These are phyloP conservation scores for Branchipolynoe longqiensis DNA, from an alignment of 2,888 invertebrate genomes.

Conservation along the genomic window DNA sequence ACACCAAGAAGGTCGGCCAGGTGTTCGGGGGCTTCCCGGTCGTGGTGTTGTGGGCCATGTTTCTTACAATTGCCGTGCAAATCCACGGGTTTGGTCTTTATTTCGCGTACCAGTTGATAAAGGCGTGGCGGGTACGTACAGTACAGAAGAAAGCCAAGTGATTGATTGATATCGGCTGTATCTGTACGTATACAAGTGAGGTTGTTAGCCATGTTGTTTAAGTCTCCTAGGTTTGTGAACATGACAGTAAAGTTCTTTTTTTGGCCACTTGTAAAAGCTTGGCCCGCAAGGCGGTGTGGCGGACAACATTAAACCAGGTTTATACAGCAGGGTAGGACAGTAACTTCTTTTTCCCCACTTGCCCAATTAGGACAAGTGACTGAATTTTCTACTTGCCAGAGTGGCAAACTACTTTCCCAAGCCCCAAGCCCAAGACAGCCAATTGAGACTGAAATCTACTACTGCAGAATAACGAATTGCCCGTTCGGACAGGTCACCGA, in stretches of 20 bases:
- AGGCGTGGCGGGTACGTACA: constrained; percentile 73
- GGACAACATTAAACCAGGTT: constrained; percentile 27
- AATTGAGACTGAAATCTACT: too few relatives aligned
- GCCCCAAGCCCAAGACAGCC: too few relatives aligned
- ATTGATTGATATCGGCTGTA: background rate
- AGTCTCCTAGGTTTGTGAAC: constrained; percentile 40
- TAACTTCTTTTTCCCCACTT: too few relatives aligned
- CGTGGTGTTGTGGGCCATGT: constrained; percentile 95
- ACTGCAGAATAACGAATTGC: too few relatives aligned
- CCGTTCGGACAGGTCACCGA: too few relatives aligned
- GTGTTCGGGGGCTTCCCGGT: constrained; percentile 87
- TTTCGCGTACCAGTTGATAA: constrained; percentile 76
- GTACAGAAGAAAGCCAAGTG: constrained; percentile 46
- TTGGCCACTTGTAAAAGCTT: constrained; percentile 34
- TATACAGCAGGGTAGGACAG: too few relatives aligned
- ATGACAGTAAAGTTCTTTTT: constrained; percentile 10
- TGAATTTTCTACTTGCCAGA: too few relatives aligned
- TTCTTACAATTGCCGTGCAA: constrained; percentile 92
- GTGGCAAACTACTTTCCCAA: too few relatives aligned
- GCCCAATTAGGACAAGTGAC: too few relatives aligned
- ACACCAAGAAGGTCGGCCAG: constrained; percentile 86
- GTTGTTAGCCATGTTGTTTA: background rate
- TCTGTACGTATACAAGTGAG: background rate
- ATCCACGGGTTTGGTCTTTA: constrained; percentile 83
- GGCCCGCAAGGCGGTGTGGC: too few relatives aligned